A percentile compares a stretch with the other conserved stretches of the same genome.
phyloP scores from a whole-genome alignment of 2,797 vertebrate species.

The Anas georgica region DNA sequence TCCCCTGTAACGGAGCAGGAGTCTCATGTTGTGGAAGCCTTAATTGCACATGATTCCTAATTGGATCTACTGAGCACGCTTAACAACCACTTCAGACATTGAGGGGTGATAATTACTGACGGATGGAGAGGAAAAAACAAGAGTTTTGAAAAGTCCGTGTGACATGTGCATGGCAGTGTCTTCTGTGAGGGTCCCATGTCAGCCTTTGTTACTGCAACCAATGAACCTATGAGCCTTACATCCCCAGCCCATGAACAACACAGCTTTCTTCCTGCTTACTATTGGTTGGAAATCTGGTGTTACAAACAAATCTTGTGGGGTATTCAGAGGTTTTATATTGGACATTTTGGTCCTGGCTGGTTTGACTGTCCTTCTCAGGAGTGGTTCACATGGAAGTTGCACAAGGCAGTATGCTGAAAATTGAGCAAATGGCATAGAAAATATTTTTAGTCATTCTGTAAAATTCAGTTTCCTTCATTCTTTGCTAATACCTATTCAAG shows the following conservation, averaged over 20 bases:
- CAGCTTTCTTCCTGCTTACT: neutral
- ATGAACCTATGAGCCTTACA: neutral
- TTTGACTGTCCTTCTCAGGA: neutral
- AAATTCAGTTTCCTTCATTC: neutral
- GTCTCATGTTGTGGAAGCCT: neutral
- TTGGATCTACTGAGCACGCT: neutral
- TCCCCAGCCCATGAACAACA: neutral
- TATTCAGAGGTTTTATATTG: neutral
- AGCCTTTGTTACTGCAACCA: neutral
- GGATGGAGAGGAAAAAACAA: neutral
- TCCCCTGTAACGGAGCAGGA: neutral
- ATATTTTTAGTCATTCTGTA: neutral
- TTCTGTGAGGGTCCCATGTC: neutral
- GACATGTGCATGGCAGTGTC: neutral
- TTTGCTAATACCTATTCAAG: neutral
- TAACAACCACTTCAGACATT: neutral
- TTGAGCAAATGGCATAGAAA: neutral
- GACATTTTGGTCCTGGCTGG: neutral
- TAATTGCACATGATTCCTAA: neutral
- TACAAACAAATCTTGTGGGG: neutral
- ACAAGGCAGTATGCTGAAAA: neutral
- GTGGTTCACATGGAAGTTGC: neutral
- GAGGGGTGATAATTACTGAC: neutral
- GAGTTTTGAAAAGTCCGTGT: neutral
- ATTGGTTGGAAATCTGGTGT: neutral